These are phyloP conservation scores for Epinotia brunnichana DNA, from an alignment of 2,888 invertebrate genomes.

Conservation along the genomic window DNA sequence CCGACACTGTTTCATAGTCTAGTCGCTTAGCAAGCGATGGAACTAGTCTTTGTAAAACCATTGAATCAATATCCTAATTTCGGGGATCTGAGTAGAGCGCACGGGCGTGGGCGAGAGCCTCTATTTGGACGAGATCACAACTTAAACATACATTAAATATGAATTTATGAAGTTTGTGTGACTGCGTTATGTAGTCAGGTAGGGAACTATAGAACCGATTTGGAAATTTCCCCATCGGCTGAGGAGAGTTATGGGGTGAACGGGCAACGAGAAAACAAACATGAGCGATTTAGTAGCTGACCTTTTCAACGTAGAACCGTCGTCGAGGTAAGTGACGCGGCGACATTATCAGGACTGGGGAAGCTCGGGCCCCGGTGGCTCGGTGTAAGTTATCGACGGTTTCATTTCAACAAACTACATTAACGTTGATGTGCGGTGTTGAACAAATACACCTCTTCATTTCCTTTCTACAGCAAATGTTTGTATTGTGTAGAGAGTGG, in stretches of 20 bases:
- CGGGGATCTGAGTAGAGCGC: conserved; percentile 26
- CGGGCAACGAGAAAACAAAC: conserved; percentile 1
- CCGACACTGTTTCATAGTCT: background rate
- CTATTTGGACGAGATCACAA: conserved; percentile 45
- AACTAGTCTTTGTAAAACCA: background rate
- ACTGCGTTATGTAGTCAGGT: conserved; percentile 16
- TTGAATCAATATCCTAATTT: conserved; percentile 37
- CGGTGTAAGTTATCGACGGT: conserved; percentile 2
- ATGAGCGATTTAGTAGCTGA: conserved; percentile 15
- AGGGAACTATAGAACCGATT: conserved; percentile 34
- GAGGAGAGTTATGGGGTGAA: conserved; percentile 5
- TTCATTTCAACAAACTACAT: conserved; percentile 7
- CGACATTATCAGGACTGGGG: conserved; percentile 20
- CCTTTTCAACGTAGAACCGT: conserved; percentile 13
- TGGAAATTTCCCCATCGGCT: conserved; percentile 25
- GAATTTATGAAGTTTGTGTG: conserved; percentile 44
- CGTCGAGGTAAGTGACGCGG: conserved; percentile 7
- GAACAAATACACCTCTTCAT: background rate
- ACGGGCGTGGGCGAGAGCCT: conserved; percentile 36
- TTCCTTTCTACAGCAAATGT: conserved; percentile 1
- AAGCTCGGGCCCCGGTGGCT: background rate
- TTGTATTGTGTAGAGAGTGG: conserved; percentile 9
- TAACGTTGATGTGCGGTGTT: conserved; percentile 2
- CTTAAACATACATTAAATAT: conserved; percentile 45
- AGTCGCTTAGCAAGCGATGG: background rate